Evolutionary conservation across 2,888 invertebrate genomes (phyloP), one percentile per base, ranked within the genome.

Genomic region (Heliconius ismenius): DNA sequence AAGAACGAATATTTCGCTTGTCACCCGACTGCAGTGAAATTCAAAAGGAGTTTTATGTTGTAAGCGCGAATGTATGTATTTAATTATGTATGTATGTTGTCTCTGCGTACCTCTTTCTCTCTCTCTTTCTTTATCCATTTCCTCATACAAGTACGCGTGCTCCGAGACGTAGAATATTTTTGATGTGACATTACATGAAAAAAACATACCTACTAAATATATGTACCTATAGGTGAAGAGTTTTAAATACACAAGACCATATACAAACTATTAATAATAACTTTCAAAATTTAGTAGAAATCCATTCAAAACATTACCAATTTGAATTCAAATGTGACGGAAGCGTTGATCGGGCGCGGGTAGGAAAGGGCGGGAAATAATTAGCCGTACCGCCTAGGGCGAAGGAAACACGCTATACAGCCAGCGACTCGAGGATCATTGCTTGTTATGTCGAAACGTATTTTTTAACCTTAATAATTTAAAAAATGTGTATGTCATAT

Each of bases 331-430:
- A 79, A 78, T 75, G 69, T 76, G 67, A 75, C 80, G 82, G 81
- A 82, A 82, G 81, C 80, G 82, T 80, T 81, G 81, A 82, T 81
- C 81, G 81, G 80, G 82, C 63, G 72, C 81, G 79, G 81, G 79
- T 79, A 89, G 88, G 89, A 89, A 91, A 90, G 87, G 86, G 90
- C 91, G 91, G 92, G 92, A 91, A 92, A 91, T 92, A 92, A 92
- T 92, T 92, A 92, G 91, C 90, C 85, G 83, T 79, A 81, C 80
- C 85, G 81, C 87, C 92, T 87, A 82, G 74, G 90, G 91, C 90
- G 65, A 86, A 86, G 89, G 90, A 89, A 89, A 83, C 84, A 80
- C 82, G 81, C 83, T 84, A 87, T 87, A 85, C 89, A 89, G 73
- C 62, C 60, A 60, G 60, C 73, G 73, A 73, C 62, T 73, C 62